Percentiles rank a stretch among this genome's conserved stretches.
phyloP scores from a whole-genome alignment of 2,888 invertebrate species.

The Scelioninae gen. 1 region DNA sequence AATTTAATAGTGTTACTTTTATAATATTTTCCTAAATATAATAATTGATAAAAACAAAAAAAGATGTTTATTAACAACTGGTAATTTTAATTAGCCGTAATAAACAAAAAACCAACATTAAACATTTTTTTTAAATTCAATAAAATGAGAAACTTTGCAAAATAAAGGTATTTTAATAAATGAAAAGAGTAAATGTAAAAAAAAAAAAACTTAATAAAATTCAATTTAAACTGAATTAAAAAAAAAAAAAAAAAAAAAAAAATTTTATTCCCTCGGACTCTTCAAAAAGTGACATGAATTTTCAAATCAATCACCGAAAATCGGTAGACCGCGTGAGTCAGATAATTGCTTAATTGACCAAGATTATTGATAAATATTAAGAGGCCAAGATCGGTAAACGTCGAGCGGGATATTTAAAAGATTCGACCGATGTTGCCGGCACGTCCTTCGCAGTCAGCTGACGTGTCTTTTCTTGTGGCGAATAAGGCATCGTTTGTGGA shows the following conservation, averaged over 20 bases:
- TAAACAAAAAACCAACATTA: too few relatives aligned
- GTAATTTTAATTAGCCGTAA: too few relatives aligned
- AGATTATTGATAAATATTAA: slow-evolving; percentile 64
- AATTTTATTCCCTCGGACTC: background rate
- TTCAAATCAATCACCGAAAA: slow-evolving; percentile 28
- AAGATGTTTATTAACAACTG: too few relatives aligned
- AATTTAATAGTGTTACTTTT: slow-evolving; percentile 7
- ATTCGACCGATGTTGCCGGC: slow-evolving; percentile 70
- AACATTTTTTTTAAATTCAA: too few relatives aligned
- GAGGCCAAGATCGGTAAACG: slow-evolving; percentile 46
- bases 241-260: too few relatives aligned
- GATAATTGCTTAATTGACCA: slow-evolving; percentile 68
- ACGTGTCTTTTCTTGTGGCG: slow-evolving; percentile 78
- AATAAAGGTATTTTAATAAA: too few relatives aligned
- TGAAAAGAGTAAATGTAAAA: slow-evolving; percentile 8
- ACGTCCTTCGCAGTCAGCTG: slow-evolving; percentile 74
- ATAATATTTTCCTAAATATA: background rate
- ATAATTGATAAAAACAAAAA: too few relatives aligned
- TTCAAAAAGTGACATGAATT: background rate
- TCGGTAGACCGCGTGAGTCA: slow-evolving; percentile 39
- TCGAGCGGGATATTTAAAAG: slow-evolving; percentile 45
- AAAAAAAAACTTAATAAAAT: background rate
- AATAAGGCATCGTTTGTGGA: too few relatives aligned
- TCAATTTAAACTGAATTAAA: background rate
- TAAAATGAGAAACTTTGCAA: too few relatives aligned